These are phyloP conservation scores for Phasianus colchicus DNA, from an alignment of 2,113 vertebrate species.

Conservation along the genomic window DNA sequence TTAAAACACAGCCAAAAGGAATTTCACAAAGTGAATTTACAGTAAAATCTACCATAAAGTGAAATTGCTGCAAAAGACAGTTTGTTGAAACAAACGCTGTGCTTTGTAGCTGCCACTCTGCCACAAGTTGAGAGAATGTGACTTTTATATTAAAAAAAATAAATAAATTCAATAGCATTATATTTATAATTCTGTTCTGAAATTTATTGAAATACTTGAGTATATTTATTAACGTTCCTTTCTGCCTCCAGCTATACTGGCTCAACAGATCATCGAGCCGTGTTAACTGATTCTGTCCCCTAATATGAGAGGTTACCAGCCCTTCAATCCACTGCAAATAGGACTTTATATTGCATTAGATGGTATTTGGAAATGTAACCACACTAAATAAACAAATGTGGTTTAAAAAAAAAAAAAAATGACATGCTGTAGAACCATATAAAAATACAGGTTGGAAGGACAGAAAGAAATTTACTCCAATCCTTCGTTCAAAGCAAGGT, in stretches of 20 bases:
- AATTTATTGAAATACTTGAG: background rate
- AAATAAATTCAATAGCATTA: background rate
- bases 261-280: background rate
- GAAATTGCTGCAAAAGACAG: background rate
- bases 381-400: background rate
- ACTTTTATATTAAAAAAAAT: background rate
- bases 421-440: background rate
- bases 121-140: background rate
- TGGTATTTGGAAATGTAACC: background rate
- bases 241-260: background rate
- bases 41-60: background rate
- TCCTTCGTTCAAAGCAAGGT: background rate
- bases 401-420: background rate
- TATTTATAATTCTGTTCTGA: background rate
- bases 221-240: too few relatives aligned
- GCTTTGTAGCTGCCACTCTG: background rate
- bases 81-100: background rate
- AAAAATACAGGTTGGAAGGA: background rate
- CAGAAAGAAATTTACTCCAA: background rate
- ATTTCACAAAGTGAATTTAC: background rate
- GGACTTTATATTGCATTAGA: background rate
- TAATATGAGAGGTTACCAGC: background rate
- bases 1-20: background rate
- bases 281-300: background rate
- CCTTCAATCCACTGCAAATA: background rate